Percentiles rank a stretch among this genome's conserved stretches.
Conservation (phyloP, 2,888 invertebrate species). For the Crossocerus cetratus region DNA sequence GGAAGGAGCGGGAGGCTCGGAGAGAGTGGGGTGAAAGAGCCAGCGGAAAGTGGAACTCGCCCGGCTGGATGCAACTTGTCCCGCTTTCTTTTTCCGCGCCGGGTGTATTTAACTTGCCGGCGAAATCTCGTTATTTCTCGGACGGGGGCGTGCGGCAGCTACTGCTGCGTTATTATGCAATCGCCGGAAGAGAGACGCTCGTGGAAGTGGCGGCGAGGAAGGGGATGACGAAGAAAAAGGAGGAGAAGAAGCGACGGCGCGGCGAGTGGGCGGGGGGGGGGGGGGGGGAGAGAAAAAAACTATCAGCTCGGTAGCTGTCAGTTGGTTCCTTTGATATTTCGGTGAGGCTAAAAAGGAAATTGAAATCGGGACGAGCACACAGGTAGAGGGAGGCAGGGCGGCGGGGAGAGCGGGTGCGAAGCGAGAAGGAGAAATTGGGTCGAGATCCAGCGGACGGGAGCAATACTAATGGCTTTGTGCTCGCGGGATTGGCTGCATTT, state of each 20-base stretch:
- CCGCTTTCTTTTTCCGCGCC: background rate
- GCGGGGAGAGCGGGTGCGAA: conserved; percentile 1
- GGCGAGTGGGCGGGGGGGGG: too few relatives aligned
- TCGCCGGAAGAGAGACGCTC: background rate
- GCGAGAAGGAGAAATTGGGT: conserved; percentile 16
- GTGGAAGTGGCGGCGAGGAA: background rate
- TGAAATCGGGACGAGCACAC: too few relatives aligned
- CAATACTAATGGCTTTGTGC: conserved; percentile 27
- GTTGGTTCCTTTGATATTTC: conserved; percentile 3
- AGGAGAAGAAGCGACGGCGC: background rate
- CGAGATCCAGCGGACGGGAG: conserved; percentile 15
- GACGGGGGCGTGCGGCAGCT: too few relatives aligned
- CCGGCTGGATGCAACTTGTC: background rate
- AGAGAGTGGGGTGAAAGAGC: too few relatives aligned
- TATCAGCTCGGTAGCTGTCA: background rate
- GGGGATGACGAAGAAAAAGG: conserved; percentile 1
- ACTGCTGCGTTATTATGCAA: too few relatives aligned
- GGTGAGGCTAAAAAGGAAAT: background rate
- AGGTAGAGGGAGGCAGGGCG: background rate
- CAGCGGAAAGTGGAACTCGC: too few relatives aligned
- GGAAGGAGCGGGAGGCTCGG: too few relatives aligned
- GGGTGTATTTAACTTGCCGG: background rate
- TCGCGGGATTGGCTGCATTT: conserved; percentile 4
- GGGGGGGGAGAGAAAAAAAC: too few relatives aligned
- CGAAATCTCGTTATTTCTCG: background rate